Evolutionary conservation across 2,113 vertebrate species (phyloP), one percentile per base, ranked within the genome.

Genomic region (Lipophrys pholis): DNA sequence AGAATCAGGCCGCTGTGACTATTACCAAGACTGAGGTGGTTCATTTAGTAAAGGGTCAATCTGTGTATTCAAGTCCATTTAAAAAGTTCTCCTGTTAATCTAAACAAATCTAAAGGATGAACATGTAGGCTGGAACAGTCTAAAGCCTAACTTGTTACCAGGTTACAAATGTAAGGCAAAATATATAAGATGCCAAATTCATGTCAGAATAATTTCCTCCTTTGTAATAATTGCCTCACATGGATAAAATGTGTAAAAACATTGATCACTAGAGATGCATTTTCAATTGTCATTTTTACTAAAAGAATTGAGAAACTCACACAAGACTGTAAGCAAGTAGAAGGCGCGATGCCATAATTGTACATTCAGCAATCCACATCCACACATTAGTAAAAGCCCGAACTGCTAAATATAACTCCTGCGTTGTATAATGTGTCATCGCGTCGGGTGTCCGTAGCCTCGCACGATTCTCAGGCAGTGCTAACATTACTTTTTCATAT

Each of bases 401-500:
- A 63, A 73, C 65, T 77, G 65, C 72, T 72, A 72, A 83, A 80
- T 54, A 80, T n/a, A 60, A 54, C 65, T 42, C 55, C 7, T 71
- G 57, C 30, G 46, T 67, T 0, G 43, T 60, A 48, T 58, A 45
- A 49, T 4, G 55, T 64, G 61, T 58, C 78, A 62, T 64, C 60
- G 40, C 50, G 43, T 17, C 16, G 14, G 59, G 40, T 45, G 49
- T 10, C 35, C 38, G 48, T 69, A 36, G 53, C 16, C 55, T 49
- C 42, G 40, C 69, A 54, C 16, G n/a, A 59, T 63, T 80, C 61
- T 41, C 21, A 76, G 71, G 65, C 67, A 57, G 64, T 14, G 50
- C 54, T 16, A 30, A 15, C 78, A 87, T 90, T 78, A 87, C 80
- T 93, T 89, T 89, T 92, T 92, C 81, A 91, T 89, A 87, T 82